Evolutionary conservation across 2,888 invertebrate species (phyloP).

Genomic region (Mesorhabditis belari): DNA sequence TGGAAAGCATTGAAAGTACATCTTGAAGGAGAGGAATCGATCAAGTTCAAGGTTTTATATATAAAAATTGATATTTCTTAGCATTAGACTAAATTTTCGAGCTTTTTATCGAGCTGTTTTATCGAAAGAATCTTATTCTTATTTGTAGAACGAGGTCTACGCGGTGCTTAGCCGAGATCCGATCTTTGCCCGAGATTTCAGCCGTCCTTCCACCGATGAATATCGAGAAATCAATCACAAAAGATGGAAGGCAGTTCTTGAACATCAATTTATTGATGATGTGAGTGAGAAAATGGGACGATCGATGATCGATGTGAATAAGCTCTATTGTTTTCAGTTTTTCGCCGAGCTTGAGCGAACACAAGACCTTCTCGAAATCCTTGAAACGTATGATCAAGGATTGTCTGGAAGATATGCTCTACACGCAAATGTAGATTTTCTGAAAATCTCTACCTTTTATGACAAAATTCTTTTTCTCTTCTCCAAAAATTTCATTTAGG

Average conservation of each 20-base stretch:
- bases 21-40: slow-evolving; percentile 70
- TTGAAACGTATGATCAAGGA: slow-evolving; percentile 36
- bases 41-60: slow-evolving; percentile 70
- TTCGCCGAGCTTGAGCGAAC: slow-evolving; percentile 11
- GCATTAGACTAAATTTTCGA: no score
- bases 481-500: slow-evolving; percentile 32
- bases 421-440: slow-evolving; percentile 18
- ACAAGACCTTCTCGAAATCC: slow-evolving; percentile 14
- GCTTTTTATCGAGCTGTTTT: no score
- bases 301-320: background rate
- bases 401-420: slow-evolving; percentile 25
- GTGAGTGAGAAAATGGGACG: no score
- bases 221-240: slow-evolving; percentile 57
- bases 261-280: slow-evolving; percentile 63
- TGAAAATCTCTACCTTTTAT: no score
- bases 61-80: no score
- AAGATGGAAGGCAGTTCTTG: slow-evolving; percentile 62
- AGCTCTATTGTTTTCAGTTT: slow-evolving; percentile 10
- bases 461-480: no score
- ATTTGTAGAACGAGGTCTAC: slow-evolving; percentile 71
- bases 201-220: slow-evolving; percentile 60
- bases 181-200: slow-evolving; percentile 57
- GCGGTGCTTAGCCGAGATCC: slow-evolving; percentile 72
- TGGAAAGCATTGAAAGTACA: slow-evolving; percentile 77
- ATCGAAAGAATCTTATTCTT: background rate